These are phyloP conservation scores for Thyatira batis DNA, from an alignment of 2,888 invertebrate genomes.

Conservation along the genomic window DNA sequence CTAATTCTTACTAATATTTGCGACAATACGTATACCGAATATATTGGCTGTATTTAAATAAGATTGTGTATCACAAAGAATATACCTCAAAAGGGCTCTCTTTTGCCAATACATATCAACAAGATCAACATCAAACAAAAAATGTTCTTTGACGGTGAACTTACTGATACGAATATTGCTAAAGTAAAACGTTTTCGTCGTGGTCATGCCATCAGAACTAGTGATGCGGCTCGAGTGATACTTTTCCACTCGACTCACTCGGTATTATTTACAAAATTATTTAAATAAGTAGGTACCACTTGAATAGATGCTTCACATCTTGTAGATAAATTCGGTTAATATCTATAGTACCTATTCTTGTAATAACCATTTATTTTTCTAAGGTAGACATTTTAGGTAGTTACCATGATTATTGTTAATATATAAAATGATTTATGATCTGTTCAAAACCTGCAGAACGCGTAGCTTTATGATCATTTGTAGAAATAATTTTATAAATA, in stretches of 20 bases:
- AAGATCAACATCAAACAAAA: neutral
- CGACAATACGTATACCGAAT: too few relatives aligned
- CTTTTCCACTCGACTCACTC: neutral
- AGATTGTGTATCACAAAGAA: neutral
- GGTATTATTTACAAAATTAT: neutral
- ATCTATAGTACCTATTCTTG: neutral
- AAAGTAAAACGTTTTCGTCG: neutral
- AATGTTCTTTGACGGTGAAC: neutral
- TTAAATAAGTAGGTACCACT: neutral
- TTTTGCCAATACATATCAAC: neutral
- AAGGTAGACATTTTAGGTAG: neutral
- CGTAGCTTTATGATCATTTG: neutral
- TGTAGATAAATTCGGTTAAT: neutral
- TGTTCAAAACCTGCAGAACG: neutral
- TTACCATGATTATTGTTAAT: too few relatives aligned
- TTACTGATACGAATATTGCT: neutral
- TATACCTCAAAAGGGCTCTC: neutral
- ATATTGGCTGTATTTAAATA: neutral
- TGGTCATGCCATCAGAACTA: neutral
- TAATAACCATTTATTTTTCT: neutral
- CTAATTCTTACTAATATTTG: too few relatives aligned
- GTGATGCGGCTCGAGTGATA: neutral
- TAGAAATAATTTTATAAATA: too few relatives aligned
- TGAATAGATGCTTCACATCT: neutral
- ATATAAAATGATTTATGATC: too few relatives aligned